Conservation (phyloP, 2,888 invertebrate species). For the Dorcus parallelipipedus region DNA sequence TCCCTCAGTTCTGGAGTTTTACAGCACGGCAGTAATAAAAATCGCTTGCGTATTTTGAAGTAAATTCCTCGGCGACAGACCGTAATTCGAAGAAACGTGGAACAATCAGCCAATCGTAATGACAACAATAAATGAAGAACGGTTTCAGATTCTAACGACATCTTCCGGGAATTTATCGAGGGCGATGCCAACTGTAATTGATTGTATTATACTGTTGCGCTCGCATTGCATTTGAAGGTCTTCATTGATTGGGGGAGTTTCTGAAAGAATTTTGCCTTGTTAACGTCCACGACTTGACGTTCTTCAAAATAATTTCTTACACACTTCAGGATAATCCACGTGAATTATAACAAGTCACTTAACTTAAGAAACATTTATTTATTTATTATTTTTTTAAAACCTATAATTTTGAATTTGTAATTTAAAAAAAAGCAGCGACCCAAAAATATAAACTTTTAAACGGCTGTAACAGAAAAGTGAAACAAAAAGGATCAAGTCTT, state of each 20-base stretch:
- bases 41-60: slow-evolving; percentile 9
- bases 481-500: not conserved
- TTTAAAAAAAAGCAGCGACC: too few relatives aligned
- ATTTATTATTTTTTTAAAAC: too few relatives aligned
- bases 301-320: too few relatives aligned
- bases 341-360: too few relatives aligned
- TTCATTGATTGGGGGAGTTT: slow-evolving; percentile 25
- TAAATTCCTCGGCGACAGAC: slow-evolving; percentile 12
- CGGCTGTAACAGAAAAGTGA: too few relatives aligned
- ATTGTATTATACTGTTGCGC: slow-evolving; percentile 38
- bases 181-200: slow-evolving; percentile 34
- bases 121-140: slow-evolving; percentile 35
- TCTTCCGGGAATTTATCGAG: slow-evolving; percentile 40
- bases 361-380: too few relatives aligned
- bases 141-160: slow-evolving; percentile 44
- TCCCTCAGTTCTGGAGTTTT: too few relatives aligned
- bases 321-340: too few relatives aligned
- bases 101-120: slow-evolving; percentile 17
- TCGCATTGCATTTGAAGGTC: slow-evolving; percentile 34
- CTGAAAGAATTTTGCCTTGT: not conserved
- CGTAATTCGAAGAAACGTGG: slow-evolving; percentile 20
- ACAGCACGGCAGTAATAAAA: too few relatives aligned
- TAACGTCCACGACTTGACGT: not conserved
- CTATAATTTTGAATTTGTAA: too few relatives aligned
- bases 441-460: too few relatives aligned